Conservation (phyloP, 1,140 invertebrate species). For the Brachionus paranguensis region DNA sequence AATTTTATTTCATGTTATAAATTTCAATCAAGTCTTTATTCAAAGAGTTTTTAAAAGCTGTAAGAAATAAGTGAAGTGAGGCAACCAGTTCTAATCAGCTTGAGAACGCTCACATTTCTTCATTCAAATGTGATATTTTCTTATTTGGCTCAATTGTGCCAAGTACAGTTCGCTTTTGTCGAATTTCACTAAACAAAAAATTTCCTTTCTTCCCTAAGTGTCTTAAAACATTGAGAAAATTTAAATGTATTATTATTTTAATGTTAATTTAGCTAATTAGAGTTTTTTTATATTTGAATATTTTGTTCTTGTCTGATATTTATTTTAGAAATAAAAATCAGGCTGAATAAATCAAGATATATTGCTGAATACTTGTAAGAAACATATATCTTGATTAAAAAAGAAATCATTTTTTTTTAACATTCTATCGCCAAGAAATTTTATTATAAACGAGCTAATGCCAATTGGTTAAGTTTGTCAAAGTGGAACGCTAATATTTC, state of each 20-base stretch:
- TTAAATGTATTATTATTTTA: neutral
- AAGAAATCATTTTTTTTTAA: neutral
- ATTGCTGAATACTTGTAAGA: neutral
- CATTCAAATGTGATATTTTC: neutral
- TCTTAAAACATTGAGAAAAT: neutral
- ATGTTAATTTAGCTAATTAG: conserved; percentile 13
- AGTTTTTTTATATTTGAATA: neutral
- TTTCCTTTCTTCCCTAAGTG: neutral
- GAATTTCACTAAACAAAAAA: neutral
- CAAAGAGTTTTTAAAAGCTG: neutral
- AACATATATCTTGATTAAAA: neutral
- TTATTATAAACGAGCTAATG: neutral
- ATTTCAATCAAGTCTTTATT: neutral
- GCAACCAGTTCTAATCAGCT: neutral
- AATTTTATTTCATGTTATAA: neutral
- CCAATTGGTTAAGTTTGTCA: neutral
- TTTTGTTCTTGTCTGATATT: neutral
- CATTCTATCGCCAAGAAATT: neutral
- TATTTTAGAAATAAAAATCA: neutral
- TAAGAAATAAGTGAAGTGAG: neutral
- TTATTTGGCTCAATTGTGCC: neutral
- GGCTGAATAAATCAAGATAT: neutral
- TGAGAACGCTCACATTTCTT: neutral
- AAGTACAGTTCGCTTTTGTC: neutral
- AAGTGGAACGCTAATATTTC: neutral